A percentile compares a stretch with the other conserved stretches of the same genome.
These are phyloP conservation scores for Eurois occulta DNA, from an alignment of 2,888 invertebrate genomes.

Conservation along the genomic window DNA sequence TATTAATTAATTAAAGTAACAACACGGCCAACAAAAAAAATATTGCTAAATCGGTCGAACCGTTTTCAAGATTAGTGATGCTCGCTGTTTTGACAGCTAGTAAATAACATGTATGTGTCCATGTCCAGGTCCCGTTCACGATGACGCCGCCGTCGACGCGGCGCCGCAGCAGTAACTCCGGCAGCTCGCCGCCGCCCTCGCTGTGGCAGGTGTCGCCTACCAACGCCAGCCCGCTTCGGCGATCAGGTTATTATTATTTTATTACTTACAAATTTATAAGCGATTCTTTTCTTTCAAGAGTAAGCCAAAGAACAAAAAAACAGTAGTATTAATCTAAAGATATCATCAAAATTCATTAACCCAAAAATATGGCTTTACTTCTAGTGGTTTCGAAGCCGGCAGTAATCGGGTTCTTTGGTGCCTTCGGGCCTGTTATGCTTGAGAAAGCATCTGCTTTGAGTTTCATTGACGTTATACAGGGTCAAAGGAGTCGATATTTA, in stretches of 20 bases:
- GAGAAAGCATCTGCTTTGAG: neutral
- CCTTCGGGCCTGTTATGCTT: neutral
- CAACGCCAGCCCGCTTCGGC: slow-evolving; percentile 93
- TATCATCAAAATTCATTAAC: neutral
- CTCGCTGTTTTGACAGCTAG: neutral
- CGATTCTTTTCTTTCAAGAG: neutral
- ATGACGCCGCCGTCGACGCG: slow-evolving; percentile 95
- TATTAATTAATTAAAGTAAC: neutral
- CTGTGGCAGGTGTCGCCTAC: slow-evolving; percentile 96
- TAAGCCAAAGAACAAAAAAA: neutral
- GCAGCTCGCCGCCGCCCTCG: slow-evolving; percentile 93
- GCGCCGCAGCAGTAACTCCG: slow-evolving; percentile 92
- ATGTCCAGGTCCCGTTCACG: slow-evolving; percentile 93
- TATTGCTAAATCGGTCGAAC: neutral
- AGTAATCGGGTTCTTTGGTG: neutral
- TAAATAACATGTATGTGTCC: slow-evolving; percentile 17
- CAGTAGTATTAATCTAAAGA: neutral
- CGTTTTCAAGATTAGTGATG: neutral
- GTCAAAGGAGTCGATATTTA: too few species aligned
- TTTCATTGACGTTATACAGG: neutral
- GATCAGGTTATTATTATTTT: slow-evolving; percentile 87
- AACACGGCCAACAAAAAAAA: neutral
- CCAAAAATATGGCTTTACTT: neutral
- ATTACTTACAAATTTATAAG: neutral
- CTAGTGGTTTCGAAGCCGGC: neutral